These are phyloP conservation scores for Oryzias celebensis DNA, from an alignment of 2,113 vertebrate species.

Conservation along the genomic window DNA sequence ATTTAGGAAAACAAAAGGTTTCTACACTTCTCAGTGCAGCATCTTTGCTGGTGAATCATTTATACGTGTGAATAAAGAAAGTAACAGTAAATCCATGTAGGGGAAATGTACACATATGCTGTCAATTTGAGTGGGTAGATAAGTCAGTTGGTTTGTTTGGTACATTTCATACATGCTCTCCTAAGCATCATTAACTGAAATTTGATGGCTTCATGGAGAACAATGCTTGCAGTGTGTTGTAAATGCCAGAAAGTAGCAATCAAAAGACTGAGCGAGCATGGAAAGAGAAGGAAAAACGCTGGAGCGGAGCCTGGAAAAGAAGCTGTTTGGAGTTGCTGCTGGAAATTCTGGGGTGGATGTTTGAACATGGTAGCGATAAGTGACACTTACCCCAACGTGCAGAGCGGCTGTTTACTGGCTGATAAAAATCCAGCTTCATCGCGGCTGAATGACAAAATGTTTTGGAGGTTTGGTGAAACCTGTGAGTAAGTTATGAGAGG, in stretches of 20 bases:
- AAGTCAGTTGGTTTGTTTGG: too few species aligned
- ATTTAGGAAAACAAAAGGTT: too few species aligned
- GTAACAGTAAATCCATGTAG: too few species aligned
- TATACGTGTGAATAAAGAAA: too few species aligned
- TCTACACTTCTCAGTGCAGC: too few species aligned
- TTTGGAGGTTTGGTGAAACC: slow-evolving; percentile 29
- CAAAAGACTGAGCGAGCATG: slow-evolving; percentile 30
- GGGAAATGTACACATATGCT: neutral
- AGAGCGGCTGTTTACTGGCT: slow-evolving; percentile 33
- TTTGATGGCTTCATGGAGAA: slow-evolving; percentile 31
- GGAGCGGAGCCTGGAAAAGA: slow-evolving; percentile 52
- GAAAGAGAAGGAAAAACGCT: slow-evolving; percentile 57
- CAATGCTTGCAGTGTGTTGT: slow-evolving; percentile 59
- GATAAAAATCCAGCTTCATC: slow-evolving; percentile 36
- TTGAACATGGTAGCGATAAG: slow-evolving; percentile 36
- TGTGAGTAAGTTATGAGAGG: neutral
- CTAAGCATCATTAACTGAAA: slow-evolving; percentile 37
- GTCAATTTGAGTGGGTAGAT: neutral
- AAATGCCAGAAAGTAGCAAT: slow-evolving; percentile 43
- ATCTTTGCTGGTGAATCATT: too few species aligned
- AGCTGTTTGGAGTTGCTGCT: slow-evolving; percentile 31
- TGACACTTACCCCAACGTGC: slow-evolving; percentile 36
- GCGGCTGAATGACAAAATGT: slow-evolving; percentile 28
- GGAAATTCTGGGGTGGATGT: slow-evolving; percentile 36
- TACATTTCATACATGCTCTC: slow-evolving; percentile 4